These are phyloP conservation scores for Drosophila elegans DNA, from an alignment of 1,140 invertebrate species.

Conservation along the genomic window DNA sequence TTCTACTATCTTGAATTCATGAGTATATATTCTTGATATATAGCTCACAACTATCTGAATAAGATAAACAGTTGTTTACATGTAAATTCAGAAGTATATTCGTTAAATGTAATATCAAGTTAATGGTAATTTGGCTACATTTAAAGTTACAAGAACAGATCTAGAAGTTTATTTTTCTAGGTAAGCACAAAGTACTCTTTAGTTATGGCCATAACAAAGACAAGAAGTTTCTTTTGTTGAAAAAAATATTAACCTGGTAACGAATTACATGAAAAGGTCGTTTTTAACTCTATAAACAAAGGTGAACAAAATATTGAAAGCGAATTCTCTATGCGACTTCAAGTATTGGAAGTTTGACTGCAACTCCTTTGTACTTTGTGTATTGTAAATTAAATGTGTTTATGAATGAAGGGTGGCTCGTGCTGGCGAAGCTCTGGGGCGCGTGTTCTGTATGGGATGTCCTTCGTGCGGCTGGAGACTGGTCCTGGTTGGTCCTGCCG, in stretches of 20 bases:
- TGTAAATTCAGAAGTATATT: not conserved
- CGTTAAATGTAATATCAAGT: not conserved
- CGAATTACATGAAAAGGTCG: too few species aligned
- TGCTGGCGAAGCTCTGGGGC: slow-evolving; percentile 10
- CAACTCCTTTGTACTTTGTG: slow-evolving; percentile 21
- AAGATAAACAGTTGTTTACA: too few species aligned
- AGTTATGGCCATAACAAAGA: not conserved
- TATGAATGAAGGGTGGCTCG: slow-evolving; percentile 10
- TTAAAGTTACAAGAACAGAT: not conserved
- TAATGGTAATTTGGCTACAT: not conserved
- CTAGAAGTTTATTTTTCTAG: not conserved
- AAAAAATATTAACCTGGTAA: not conserved
- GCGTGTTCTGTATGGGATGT: slow-evolving; percentile 4
- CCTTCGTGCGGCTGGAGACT: not conserved
- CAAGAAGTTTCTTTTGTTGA: too few species aligned
- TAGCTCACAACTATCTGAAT: too few species aligned
- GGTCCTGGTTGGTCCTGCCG: not conserved
- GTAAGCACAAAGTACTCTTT: not conserved
- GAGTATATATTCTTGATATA: too few species aligned
- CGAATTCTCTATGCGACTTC: not conserved
- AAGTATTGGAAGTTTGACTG: not conserved
- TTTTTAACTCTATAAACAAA: too few species aligned
- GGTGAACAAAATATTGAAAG: too few species aligned
- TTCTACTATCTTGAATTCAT: too few species aligned
- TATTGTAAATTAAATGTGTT: slow-evolving; percentile 23